Base-by-base conservation (phyloP, 2,888 invertebrate species). In the Melanchra persicariae region DNA sequence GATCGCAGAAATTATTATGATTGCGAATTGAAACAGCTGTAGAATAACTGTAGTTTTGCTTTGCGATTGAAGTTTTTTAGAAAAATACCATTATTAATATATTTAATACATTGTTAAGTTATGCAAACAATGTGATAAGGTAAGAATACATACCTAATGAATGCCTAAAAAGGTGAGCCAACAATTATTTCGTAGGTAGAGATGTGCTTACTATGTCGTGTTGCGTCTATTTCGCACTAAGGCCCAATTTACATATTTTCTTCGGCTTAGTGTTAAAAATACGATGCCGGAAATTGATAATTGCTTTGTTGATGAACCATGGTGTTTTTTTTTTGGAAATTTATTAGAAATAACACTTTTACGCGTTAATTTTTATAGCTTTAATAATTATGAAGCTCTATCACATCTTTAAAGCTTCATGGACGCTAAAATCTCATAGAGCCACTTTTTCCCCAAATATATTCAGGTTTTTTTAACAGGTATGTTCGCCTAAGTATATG, bases 1-100 rank as follows among this genome's bases (percentile, higher is more conserved):
- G 52, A 79, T 64, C 60, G 49, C 60, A 55, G 65, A 64, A 49
- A 47, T 82, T 49, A 64, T 73, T 61, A 73, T 57, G 57, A 62
- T 64, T 63, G 62, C 59, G 37, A 45, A 64, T 54, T 61, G 34
- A 54, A 55, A 54, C 54, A 76, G 49, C 52, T 62, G 43, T 62
- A 57, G 17, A 57, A 70, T 66, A 57, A 70, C 62, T 55, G 52
- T 22, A 57, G n/a, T 55, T 49, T 51, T n/a, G 10, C 34, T 30
- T 40, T 65, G 58, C 52, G 9, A 26, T 75, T n/a, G 17, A 37
- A 22, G 9, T 22, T 26, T 60, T 19, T 55, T 60, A 6, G 0
- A 6, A 9, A 45, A 43, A 47, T 26, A 47, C 17, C 2, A 43
- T 66, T 15, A 26, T 55, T 55, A 26, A 34, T 19, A 1, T 19